Base-by-base conservation (phyloP, 2,888 invertebrate genomes). In the Myathropa florea region DNA sequence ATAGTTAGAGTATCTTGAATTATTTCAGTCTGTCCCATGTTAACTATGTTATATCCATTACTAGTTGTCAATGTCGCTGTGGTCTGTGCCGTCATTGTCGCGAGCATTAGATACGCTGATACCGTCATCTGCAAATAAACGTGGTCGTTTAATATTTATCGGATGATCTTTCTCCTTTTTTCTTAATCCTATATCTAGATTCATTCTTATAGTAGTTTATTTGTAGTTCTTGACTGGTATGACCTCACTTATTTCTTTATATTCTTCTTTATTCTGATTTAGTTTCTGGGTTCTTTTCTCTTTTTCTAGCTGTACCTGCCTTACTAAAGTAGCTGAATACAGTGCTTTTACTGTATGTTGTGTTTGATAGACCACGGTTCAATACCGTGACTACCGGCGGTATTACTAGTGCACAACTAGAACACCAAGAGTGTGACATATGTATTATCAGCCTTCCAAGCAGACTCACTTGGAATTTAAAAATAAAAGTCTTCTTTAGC, bases 151-250 rank as follows among this genome's bases (percentile, higher is more conserved):
- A 9, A 61, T 61, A 28, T 71, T 53, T 10, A 72, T 39, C 28
- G 60, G 59, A 18, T 70, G 57, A 60, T 70, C 59, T 26, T 36
- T 70, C 0, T 70, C 59, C 23, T 24, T n/a, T n/a, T 26, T 59
- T 26, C 24, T 70, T 70, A 18, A 70, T 14, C 12, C 64, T 64
- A 64, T 36, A 63, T 36, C 70, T 61, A 7, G 55, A 63, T 28
- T 78, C n/a, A 3, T 78, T 63, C n/a, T 76, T 70, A 28, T 70
- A 63, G 4, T 63, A 63, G 21, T 76, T 67, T 26, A 14, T 61
- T 68, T 33, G 6, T 64, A 73, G 28, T 57, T 73, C 7, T 64
- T 55, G 6, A 73, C 26, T 4, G 10, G 24, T 55, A 55, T 33
- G 4, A 26, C n/a, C n/a, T 39, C 12, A 26, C 12, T 63, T 21